Percentiles rank a stretch among this genome's conserved stretches.
phyloP scores from a whole-genome alignment of 2,113 vertebrate species.

The Indicator indicator region DNA sequence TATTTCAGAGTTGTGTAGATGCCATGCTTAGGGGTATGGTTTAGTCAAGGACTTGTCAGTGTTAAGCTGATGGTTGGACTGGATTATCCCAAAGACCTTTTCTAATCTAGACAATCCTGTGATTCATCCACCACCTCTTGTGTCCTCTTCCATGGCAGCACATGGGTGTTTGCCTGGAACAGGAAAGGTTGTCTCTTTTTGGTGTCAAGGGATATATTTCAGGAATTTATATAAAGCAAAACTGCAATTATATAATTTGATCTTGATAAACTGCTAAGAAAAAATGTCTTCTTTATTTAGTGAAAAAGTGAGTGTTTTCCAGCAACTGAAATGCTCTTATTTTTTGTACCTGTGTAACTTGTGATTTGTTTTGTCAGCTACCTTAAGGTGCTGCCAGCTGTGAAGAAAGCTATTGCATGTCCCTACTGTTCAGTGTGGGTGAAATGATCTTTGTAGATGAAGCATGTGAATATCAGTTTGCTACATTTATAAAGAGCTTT shows the following conservation, averaged over 20 bases:
- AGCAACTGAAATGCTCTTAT: background rate
- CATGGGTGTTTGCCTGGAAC: background rate
- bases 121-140: too few species aligned
- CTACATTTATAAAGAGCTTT: slow-evolving; percentile 60
- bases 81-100: too few species aligned
- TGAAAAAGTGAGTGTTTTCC: background rate
- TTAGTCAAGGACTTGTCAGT: too few species aligned
- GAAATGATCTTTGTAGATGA: slow-evolving; percentile 62
- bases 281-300: background rate
- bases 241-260: background rate
- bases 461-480: slow-evolving; percentile 58
- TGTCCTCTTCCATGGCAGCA: background rate
- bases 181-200: background rate
- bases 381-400: slow-evolving; percentile 51
- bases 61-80: too few species aligned
- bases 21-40: too few species aligned
- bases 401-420: slow-evolving; percentile 59
- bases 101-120: too few species aligned
- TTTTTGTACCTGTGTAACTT: slow-evolving; percentile 33
- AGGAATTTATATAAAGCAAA: background rate
- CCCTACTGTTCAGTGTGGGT: background rate
- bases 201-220: background rate
- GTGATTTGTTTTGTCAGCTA: slow-evolving; percentile 60
- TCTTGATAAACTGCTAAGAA: background rate
- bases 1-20: too few species aligned